Evolutionary conservation across 2,113 vertebrate genomes (phyloP), one percentile per base, ranked within the genome.

Genomic region (Rhineura floridana): DNA sequence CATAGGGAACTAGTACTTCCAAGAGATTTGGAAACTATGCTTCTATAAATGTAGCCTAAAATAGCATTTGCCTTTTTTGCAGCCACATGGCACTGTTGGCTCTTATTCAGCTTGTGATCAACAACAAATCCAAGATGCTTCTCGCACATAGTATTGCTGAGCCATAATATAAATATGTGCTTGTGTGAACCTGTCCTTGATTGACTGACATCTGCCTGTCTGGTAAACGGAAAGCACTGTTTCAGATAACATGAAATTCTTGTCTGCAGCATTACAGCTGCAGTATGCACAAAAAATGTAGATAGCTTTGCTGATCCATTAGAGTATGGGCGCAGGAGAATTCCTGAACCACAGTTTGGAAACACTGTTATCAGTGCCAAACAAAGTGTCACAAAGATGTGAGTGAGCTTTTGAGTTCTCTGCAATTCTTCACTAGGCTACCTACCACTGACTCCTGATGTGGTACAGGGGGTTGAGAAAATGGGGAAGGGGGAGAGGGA

Each of bases 321-420:
- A n/a, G n/a, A n/a, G n/a, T n/a, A n/a, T n/a, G n/a, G n/a, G 4
- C 3, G 0, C 1, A 33, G n/a, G 19, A 75, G 3, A 44, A 39
- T 17, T 39, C n/a, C 70, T 17, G 9, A 23, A 44, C 25, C 42
- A 10, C 23, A 10, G 21, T 1, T 3, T 21, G 42, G 70, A 2
- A 42, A 44, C 33, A 6, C 5, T 30, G 2, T 36, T 21, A n/a
- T 55, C 77, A 50, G 15, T 15, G 9, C 33, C 50, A 17, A 52
- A 3, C 77, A 55, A 55, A 73, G 59, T 42, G 9, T 42, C 12
- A 52, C 50, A 65, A 55, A 55, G n/a, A 11, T 80, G 50, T 55
- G 75, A 77, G 75, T 28, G 33, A 72, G 12, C 19, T 30, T 55
- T 73, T 28, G n/a, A 70, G 48, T 46, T 83, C n/a, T 21, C 10